A percentile compares a stretch with the other conserved stretches of the same genome.
Conservation (phyloP, 2,888 invertebrate genomes). For the Drosophila silvestris region DNA sequence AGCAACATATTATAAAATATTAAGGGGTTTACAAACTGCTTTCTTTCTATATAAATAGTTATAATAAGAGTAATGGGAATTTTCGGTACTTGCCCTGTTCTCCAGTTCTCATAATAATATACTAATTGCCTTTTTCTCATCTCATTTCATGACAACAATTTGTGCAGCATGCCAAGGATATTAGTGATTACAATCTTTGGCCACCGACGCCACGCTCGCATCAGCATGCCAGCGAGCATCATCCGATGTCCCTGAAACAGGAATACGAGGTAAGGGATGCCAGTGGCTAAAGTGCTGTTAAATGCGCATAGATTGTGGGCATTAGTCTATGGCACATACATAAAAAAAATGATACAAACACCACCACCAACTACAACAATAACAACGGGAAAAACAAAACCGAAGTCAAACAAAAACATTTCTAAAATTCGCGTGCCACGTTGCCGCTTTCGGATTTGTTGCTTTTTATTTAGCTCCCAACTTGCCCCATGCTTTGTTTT, state of each 20-base stretch:
- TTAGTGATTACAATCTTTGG: slow-evolving; percentile 85
- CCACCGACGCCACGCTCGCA: slow-evolving; percentile 84
- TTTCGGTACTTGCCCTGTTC: not conserved
- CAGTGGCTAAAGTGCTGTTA: slow-evolving; percentile 50
- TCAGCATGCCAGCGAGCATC: slow-evolving; percentile 76
- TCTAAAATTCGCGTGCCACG: slow-evolving; percentile 74
- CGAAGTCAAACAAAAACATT: slow-evolving; percentile 53
- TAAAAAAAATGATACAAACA: slow-evolving; percentile 20
- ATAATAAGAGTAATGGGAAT: not conserved
- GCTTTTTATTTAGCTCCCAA: slow-evolving; percentile 44
- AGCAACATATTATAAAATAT: not conserved
- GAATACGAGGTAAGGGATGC: slow-evolving; percentile 84
- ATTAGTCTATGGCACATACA: slow-evolving; percentile 54
- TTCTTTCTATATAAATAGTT: not conserved
- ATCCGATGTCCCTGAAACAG: slow-evolving; percentile 85
- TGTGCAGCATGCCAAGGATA: slow-evolving; percentile 85
- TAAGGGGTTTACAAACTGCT: not conserved
- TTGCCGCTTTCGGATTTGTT: slow-evolving; percentile 52
- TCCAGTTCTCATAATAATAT: not conserved
- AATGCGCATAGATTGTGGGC: slow-evolving; percentile 48
- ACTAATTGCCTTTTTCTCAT: slow-evolving; percentile 19
- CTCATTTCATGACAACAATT: slow-evolving; percentile 78
- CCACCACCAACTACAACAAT: slow-evolving; percentile 11
- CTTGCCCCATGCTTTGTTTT: slow-evolving; percentile 22
- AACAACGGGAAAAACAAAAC: slow-evolving; percentile 16